phyloP scores from a whole-genome alignment of 2,113 vertebrate genomes.

The Gallinago paraguaiae region DNA sequence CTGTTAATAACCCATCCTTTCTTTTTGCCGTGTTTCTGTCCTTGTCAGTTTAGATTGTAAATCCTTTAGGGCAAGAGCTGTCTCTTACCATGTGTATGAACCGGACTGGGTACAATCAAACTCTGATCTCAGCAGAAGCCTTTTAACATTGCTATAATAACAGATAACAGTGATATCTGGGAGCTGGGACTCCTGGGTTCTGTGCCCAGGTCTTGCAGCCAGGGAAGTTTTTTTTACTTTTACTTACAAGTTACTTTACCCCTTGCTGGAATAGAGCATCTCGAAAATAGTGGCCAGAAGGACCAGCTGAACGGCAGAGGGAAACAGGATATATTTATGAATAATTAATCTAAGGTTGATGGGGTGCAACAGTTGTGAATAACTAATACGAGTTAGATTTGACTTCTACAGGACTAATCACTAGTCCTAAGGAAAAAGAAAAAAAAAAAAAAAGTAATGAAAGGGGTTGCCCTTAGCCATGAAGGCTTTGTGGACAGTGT shows the following conservation, averaged over 20 bases:
- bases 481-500: neutral
- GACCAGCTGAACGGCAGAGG: neutral
- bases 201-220: neutral
- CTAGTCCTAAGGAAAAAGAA: neutral
- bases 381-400: neutral
- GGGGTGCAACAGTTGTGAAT: neutral
- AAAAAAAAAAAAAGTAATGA: neutral
- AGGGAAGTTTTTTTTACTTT: no score
- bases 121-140: conserved; percentile 47
- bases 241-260: neutral
- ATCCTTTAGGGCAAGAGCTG: conserved; percentile 42
- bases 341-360: neutral
- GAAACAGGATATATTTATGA: neutral
- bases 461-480: neutral
- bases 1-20: conserved; percentile 54
- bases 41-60: conserved; percentile 47
- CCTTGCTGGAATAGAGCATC: neutral
- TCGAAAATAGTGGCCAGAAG: neutral
- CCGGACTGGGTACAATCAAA: neutral
- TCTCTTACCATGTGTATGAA: neutral
- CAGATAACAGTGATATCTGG: neutral
- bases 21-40: conserved; percentile 45
- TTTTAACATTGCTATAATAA: neutral
- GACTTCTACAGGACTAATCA: neutral
- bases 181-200: neutral